Evolutionary conservation across 2,797 vertebrate genomes (phyloP).

Genomic region (Pseudotriccus pelzelni): DNA sequence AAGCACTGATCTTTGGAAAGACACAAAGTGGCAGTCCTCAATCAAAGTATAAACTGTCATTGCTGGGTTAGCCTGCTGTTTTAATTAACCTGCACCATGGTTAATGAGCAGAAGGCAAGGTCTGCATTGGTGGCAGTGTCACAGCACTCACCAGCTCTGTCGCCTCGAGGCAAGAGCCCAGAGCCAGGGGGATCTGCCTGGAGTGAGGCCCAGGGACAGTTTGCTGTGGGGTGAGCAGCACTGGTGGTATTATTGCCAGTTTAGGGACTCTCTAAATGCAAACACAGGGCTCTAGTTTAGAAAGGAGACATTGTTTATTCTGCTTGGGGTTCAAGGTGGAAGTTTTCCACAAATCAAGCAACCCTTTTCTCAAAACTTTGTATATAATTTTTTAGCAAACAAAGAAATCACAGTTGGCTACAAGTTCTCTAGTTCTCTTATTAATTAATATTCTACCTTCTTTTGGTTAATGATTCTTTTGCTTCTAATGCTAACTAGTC

Average conservation of each 20-base stretch:
- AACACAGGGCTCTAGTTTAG: neutral
- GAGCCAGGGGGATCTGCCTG: neutral
- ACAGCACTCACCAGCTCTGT: neutral
- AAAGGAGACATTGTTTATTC: neutral
- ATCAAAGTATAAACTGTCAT: neutral
- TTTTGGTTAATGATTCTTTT: neutral
- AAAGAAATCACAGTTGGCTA: neutral
- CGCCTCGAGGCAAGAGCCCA: neutral
- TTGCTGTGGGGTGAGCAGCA: neutral
- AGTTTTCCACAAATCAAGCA: neutral
- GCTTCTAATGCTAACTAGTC: neutral
- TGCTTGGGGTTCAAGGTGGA: neutral
- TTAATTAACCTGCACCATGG: neutral
- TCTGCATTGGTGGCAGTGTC: fast-evolving
- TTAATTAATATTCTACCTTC: neutral
- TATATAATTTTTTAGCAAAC: neutral
- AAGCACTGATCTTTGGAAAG: neutral
- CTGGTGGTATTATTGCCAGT: neutral
- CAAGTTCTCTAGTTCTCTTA: neutral
- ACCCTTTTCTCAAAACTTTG: neutral
- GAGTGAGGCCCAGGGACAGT: neutral
- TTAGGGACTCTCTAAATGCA: neutral
- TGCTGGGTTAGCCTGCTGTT: neutral
- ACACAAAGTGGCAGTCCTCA: neutral
- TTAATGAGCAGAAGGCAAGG: neutral